These are phyloP conservation scores for Vombatus ursinus DNA, from an alignment of 2,113 vertebrate species.

Conservation along the genomic window DNA sequence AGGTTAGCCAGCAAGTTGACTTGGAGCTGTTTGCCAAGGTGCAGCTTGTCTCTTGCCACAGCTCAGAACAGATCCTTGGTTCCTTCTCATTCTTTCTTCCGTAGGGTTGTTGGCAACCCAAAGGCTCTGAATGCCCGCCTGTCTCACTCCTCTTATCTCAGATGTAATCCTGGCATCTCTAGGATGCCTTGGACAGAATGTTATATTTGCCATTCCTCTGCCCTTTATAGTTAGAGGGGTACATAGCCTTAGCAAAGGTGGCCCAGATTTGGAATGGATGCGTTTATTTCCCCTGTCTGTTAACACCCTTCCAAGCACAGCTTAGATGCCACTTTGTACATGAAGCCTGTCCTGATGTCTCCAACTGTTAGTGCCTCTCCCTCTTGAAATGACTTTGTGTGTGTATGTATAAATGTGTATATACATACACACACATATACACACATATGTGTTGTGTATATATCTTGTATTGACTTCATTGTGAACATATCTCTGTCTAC, in stretches of 20 bases:
- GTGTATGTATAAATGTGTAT: background rate
- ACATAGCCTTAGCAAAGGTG: background rate
- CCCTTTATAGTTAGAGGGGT: background rate
- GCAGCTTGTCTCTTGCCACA: background rate
- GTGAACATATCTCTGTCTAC: background rate
- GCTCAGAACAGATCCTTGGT: background rate
- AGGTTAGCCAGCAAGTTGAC: background rate
- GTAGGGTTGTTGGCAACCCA: background rate
- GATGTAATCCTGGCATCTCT: background rate
- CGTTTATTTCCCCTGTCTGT: background rate
- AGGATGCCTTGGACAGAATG: background rate
- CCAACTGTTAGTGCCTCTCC: background rate
- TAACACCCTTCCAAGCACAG: background rate
- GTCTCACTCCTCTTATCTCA: background rate
- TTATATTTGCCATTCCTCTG: background rate
- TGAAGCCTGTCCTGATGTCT: background rate
- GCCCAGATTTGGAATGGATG: background rate
- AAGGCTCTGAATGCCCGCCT: background rate
- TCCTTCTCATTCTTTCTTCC: background rate
- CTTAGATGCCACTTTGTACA: background rate
- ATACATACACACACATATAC: too few species aligned
- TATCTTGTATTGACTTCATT: background rate
- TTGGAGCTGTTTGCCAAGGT: background rate
- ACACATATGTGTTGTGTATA: background rate
- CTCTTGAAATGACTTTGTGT: background rate